Evolutionary conservation across 2,113 vertebrate species (phyloP).

Genomic region (Hemiscyllium ocellatum): DNA sequence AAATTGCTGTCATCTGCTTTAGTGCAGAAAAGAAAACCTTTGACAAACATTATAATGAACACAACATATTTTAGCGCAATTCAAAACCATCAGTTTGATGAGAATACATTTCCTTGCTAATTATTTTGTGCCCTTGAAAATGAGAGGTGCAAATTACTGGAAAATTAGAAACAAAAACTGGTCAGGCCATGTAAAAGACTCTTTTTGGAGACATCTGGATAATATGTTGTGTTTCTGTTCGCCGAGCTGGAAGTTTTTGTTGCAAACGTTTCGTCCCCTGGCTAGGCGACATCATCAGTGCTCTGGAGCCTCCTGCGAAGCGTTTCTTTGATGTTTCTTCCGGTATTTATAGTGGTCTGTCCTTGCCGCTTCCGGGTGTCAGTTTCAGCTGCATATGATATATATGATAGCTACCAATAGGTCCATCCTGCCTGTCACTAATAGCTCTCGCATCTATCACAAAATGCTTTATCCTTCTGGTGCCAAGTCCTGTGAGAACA

Average conservation of each 20-base stretch:
- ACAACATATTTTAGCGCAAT: background rate
- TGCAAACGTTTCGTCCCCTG: too few relatives aligned
- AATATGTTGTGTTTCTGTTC: too few relatives aligned
- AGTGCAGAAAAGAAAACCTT: background rate
- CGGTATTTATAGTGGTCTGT: too few relatives aligned
- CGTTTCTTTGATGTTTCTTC: too few relatives aligned
- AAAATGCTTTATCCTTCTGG: background rate
- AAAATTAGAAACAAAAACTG: background rate
- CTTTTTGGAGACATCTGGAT: background rate
- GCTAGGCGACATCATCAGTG: too few relatives aligned
- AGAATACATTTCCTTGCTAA: background rate
- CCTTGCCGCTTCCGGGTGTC: too few relatives aligned
- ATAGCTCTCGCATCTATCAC: background rate
- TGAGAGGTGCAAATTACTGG: background rate
- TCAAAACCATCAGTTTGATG: background rate
- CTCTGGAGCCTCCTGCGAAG: too few relatives aligned
- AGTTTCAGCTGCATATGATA: too few relatives aligned
- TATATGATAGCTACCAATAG: background rate
- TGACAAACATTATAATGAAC: background rate
- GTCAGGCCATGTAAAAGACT: background rate
- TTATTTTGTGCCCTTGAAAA: background rate
- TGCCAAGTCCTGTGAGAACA: background rate
- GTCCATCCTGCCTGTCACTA: background rate
- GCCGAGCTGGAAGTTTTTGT: too few relatives aligned
- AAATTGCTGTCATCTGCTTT: background rate